These are phyloP conservation scores for Xiphias gladius DNA, from an alignment of 2,113 vertebrate genomes.

Conservation along the genomic window DNA sequence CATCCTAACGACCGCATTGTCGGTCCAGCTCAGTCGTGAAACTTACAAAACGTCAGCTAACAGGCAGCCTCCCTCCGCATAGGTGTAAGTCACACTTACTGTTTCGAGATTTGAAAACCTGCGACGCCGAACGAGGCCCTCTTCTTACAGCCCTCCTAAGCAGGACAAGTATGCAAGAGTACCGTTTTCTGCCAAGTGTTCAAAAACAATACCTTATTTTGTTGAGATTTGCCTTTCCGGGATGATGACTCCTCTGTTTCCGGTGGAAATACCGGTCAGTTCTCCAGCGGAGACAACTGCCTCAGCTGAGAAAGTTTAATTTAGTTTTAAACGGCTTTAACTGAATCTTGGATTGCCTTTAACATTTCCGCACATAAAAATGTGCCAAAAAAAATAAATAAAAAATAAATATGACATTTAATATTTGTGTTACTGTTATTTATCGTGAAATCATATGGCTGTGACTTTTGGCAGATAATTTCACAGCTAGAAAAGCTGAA, in stretches of 20 bases:
- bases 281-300: too few species aligned
- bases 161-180: not conserved
- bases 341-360: not conserved
- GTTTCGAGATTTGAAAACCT: not conserved
- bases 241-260: constrained; percentile 1
- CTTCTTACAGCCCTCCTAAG: not conserved
- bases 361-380: not conserved
- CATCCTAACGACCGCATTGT: not conserved
- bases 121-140: not conserved
- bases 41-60: not conserved
- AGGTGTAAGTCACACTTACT: constrained; percentile 21
- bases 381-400: too few species aligned
- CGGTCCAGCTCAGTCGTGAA: not conserved
- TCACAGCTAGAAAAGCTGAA: too few species aligned
- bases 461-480: too few species aligned
- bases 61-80: not conserved
- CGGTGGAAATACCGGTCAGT: not conserved
- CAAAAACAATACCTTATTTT: constrained; percentile 59
- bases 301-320: not conserved
- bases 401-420: too few species aligned
- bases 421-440: too few species aligned
- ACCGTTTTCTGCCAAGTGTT: constrained; percentile 39
- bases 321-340: not conserved
- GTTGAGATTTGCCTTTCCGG: constrained; percentile 54
- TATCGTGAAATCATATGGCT: too few species aligned